Evolutionary conservation across 2,888 invertebrate species (phyloP).

Genomic region (Eristalinus aeneus): DNA sequence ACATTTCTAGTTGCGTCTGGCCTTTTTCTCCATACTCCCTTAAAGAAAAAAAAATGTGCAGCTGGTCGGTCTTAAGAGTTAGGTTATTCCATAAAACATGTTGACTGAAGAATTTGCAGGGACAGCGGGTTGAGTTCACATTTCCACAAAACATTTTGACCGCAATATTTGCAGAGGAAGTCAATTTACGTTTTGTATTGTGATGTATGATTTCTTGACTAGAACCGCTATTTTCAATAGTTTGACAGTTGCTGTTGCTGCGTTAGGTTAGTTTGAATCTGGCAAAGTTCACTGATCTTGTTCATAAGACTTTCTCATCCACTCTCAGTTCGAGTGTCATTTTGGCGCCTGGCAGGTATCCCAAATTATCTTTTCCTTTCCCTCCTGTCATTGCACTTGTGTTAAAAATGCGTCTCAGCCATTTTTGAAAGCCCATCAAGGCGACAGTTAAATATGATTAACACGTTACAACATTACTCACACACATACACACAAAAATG

Average conservation of each 20-base stretch:
- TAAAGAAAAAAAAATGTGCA: too few species aligned
- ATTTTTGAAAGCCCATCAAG: conserved; percentile 57
- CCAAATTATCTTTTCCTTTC: conserved; percentile 8
- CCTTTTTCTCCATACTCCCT: too few species aligned
- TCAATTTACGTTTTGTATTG: too few species aligned
- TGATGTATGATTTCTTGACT: too few species aligned
- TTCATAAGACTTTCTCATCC: not conserved
- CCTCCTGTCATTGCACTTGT: conserved; percentile 18
- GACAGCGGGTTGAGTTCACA: too few species aligned
- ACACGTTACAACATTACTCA: conserved; percentile 40
- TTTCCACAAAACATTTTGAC: too few species aligned
- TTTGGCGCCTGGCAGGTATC: conserved; percentile 28
- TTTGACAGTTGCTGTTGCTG: not conserved
- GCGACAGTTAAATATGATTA: conserved; percentile 58
- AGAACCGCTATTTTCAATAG: not conserved
- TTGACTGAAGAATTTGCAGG: too few species aligned
- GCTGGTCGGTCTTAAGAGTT: too few species aligned
- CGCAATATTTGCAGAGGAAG: too few species aligned
- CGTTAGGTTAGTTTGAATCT: too few species aligned
- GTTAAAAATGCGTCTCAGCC: not conserved
- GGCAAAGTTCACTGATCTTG: not conserved
- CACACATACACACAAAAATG: conserved; percentile 8
- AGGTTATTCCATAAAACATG: too few species aligned
- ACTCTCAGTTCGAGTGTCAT: conserved; percentile 3
- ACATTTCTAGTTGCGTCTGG: too few species aligned